Base-by-base conservation (phyloP, 2,797 vertebrate species). In the Sebastes cheni region DNA sequence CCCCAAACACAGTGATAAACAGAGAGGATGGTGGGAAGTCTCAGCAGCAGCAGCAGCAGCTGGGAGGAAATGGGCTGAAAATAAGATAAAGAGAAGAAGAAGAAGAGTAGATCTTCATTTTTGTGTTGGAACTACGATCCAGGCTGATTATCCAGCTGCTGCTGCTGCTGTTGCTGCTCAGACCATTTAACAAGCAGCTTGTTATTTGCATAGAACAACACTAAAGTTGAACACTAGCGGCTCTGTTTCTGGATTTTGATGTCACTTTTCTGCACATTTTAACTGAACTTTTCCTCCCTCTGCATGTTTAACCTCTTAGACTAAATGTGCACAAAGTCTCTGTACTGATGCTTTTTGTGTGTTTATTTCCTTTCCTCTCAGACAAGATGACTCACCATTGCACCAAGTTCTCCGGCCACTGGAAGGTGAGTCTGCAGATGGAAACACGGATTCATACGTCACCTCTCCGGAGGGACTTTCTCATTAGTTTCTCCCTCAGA, bases 361-460 rank as follows among this genome's bases (percentile, higher is more conserved):
- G 59, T 67, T 77, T 70, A 73, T 30, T 39, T 66, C 61, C 56
- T 56, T 56, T 58, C 34, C 5, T 39, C 65, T 84, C 85, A 95
- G 91, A 89, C 92, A 93, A 85, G 80, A 98, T 99, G 98, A 95
- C 94, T 92, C 96, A 97, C 77, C 96, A 96, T 29, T 96, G 97
- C 92, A 97, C 97, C 94, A 98, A 97, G 92, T 95, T 97, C 82
- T 97, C 97, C 0, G 97, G 97, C 78, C 98, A 97, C 93, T 98
- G 98, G 97, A 99, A 97, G 98, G 98, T 97, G 94, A 89, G 95
- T 80, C 56, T 83, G 30, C 34, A 18, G 55, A 22, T 8, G 6
- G 30, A 67, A 60, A 25, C 39, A 22, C 60, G 46, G 46, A 50
- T 20, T 50, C 56, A 58, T 12, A 12, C 52, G 39, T 78, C 65